These are phyloP conservation scores for Lacerta viridis DNA, from an alignment of 2,797 vertebrate genomes.

Conservation along the genomic window DNA sequence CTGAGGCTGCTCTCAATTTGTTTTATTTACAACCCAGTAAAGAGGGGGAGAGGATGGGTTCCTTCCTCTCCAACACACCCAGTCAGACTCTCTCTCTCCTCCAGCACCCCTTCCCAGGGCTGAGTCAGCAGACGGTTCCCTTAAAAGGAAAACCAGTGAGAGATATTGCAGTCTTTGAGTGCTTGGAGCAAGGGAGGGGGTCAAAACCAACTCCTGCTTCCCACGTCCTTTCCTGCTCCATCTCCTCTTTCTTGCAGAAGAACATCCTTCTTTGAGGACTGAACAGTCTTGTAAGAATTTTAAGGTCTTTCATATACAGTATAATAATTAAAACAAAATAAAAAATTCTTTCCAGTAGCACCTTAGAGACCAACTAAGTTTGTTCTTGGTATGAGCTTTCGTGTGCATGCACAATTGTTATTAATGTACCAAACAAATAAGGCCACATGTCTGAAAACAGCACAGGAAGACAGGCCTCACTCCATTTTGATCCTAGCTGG, in stretches of 20 bases:
- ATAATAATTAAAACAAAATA: too few relatives aligned
- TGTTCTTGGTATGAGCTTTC: too few relatives aligned
- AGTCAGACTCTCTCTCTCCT: neutral
- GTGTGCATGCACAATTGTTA: too few relatives aligned
- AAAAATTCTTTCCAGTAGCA: too few relatives aligned
- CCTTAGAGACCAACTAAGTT: too few relatives aligned
- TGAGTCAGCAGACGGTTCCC: constrained; percentile 64
- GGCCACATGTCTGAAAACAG: too few relatives aligned
- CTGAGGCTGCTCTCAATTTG: constrained; percentile 56
- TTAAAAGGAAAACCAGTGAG: neutral
- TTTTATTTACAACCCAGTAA: constrained; percentile 58
- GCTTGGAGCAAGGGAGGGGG: constrained; percentile 4
- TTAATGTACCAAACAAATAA: too few relatives aligned
- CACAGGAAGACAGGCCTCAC: too few relatives aligned
- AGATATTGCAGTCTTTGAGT: neutral
- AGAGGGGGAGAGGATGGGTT: neutral
- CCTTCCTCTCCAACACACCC: neutral
- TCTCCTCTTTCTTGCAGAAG: constrained; percentile 26
- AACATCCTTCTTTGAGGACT: constrained; percentile 51
- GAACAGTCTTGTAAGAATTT: too few relatives aligned
- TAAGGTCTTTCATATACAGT: too few relatives aligned
- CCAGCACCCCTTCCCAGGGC: neutral
- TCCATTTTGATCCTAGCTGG: too few relatives aligned
- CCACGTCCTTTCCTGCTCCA: neutral
- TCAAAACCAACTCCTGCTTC: neutral